phyloP scores from a whole-genome alignment of 2,113 vertebrate genomes.

The Reinhardtius hippoglossoides region DNA sequence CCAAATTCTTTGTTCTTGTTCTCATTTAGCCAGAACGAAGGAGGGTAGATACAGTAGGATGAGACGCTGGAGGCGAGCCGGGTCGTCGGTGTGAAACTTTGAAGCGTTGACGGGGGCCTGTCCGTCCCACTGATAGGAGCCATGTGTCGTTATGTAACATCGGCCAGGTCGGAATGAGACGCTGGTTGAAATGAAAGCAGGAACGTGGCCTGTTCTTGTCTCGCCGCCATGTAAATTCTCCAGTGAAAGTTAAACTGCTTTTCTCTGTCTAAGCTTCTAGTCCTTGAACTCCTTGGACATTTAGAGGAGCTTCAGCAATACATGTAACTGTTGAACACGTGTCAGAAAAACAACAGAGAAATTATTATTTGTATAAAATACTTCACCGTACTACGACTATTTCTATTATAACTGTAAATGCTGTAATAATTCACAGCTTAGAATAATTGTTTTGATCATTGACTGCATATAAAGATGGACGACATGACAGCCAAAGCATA shows the following conservation, averaged over 20 bases:
- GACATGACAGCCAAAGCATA: too few relatives aligned
- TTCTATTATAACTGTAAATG: neutral
- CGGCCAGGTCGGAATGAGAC: constrained; percentile 21
- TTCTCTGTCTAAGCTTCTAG: neutral
- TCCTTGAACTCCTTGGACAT: constrained; percentile 17
- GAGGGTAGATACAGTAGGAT: neutral
- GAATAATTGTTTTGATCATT: too few relatives aligned
- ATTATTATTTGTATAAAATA: neutral
- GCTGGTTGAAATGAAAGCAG: constrained; percentile 41
- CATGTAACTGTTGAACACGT: neutral
- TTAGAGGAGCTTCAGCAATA: neutral
- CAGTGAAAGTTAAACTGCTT: constrained; percentile 17
- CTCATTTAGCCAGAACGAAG: constrained; percentile 45
- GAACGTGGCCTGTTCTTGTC: constrained; percentile 5
- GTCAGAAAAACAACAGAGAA: neutral
- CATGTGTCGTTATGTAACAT: constrained; percentile 15
- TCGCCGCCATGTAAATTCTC: neutral
- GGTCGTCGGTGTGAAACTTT: constrained; percentile 8
- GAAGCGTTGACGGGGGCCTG: constrained; percentile 22
- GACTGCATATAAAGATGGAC: too few relatives aligned
- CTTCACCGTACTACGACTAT: too few relatives aligned
- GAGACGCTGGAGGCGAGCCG: constrained; percentile 17
- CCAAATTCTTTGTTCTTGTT: constrained; percentile 66
- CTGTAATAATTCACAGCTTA: neutral
- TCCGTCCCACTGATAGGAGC: constrained; percentile 15